phyloP scores from a whole-genome alignment of 2,888 invertebrate species.

The Bombylius major region DNA sequence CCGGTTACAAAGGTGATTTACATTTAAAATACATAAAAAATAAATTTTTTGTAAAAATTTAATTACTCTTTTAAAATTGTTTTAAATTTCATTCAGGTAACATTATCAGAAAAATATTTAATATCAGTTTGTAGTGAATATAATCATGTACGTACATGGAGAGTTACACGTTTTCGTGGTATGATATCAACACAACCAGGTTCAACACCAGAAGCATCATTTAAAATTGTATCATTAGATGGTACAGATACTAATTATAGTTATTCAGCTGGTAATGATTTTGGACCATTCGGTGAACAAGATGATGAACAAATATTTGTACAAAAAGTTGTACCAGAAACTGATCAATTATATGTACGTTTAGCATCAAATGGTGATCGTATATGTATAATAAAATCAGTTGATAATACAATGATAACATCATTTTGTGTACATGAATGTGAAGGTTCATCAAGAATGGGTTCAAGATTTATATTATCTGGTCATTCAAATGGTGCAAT shows the following conservation, averaged over 20 bases:
- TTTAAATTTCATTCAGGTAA: slow-evolving; percentile 50
- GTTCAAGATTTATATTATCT: slow-evolving; percentile 79
- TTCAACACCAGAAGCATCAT: slow-evolving; percentile 92
- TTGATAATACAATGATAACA: slow-evolving; percentile 86
- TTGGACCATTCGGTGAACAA: slow-evolving; percentile 93
- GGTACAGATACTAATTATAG: slow-evolving; percentile 52
- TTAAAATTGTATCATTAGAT: slow-evolving; percentile 53
- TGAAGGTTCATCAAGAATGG: slow-evolving; percentile 90
- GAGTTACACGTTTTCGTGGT: slow-evolving; percentile 89
- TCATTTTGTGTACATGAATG: slow-evolving; percentile 96
- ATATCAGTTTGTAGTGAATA: slow-evolving; percentile 96
- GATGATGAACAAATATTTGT: slow-evolving; percentile 97
- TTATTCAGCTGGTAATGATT: slow-evolving; percentile 51
- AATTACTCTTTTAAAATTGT: background rate
- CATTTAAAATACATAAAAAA: no score
- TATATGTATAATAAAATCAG: slow-evolving; percentile 87
- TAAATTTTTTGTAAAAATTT: background rate
- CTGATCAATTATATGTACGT: slow-evolving; percentile 86
- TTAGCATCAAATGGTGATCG: slow-evolving; percentile 91
- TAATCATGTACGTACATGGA: slow-evolving; percentile 96
- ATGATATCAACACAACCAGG: slow-evolving; percentile 99
- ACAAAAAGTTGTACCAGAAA: slow-evolving; percentile 95
- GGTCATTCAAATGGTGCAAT: slow-evolving; percentile 87
- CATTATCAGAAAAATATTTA: slow-evolving; percentile 87
- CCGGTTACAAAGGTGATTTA: slow-evolving; percentile 74